Evolutionary conservation across 2,113 vertebrate genomes (phyloP).

Genomic region (Podarcis muralis): DNA sequence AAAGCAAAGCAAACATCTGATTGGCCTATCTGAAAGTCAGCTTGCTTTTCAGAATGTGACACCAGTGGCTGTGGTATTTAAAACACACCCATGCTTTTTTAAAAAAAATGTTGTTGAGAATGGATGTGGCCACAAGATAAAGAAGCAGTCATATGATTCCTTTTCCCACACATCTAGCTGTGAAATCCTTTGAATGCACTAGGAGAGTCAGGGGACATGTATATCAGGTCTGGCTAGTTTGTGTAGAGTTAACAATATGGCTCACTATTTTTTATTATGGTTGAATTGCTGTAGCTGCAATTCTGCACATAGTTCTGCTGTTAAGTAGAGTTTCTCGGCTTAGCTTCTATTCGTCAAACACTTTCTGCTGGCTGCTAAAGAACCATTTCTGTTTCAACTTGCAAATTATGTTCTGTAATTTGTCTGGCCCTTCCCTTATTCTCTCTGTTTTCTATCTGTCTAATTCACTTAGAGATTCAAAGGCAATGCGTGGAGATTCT

Average conservation of each 20-base stretch:
- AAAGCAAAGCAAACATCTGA: neutral
- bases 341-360: neutral
- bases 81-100: neutral
- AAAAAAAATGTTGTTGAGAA: neutral
- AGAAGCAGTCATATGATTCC: neutral
- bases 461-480: neutral
- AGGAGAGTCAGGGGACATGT: too few species aligned
- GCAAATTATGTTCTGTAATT: neutral
- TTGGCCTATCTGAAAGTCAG: neutral
- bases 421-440: neutral
- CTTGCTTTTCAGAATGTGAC: neutral
- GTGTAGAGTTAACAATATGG: too few species aligned
- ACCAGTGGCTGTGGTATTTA: neutral
- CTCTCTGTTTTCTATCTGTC: neutral
- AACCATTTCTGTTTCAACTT: conserved; percentile 19
- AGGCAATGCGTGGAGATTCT: neutral
- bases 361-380: conserved; percentile 23
- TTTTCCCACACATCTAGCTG: neutral
- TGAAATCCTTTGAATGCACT: neutral
- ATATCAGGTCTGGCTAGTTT: too few species aligned
- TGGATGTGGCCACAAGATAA: neutral
- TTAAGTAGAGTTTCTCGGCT: neutral
- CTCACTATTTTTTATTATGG: too few species aligned
- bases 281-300: too few species aligned
- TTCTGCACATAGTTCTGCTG: too few species aligned